These are phyloP conservation scores for Kryptopterus vitreolus DNA, from an alignment of 2,797 vertebrate species.

Conservation along the genomic window DNA sequence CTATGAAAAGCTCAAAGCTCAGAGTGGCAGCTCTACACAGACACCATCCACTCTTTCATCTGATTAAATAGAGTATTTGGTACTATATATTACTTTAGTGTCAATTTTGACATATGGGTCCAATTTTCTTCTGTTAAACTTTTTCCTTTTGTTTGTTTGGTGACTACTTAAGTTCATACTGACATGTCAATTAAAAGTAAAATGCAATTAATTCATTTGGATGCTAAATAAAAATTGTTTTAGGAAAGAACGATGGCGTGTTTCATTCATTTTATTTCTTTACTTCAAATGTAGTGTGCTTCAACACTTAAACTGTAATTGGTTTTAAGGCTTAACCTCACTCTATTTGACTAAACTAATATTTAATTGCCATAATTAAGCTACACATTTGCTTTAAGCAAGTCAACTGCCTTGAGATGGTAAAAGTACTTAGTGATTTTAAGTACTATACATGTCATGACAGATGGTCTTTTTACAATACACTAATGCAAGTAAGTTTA, in stretches of 20 bases:
- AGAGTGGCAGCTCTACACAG: conserved; percentile 20
- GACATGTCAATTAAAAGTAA: neutral
- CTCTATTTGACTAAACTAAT: too few relatives aligned
- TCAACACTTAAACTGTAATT: too few relatives aligned
- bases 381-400: too few relatives aligned
- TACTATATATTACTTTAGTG: conserved; percentile 14
- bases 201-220: neutral
- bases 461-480: too few relatives aligned
- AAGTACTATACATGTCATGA: too few relatives aligned
- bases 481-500: too few relatives aligned
- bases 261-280: conserved; percentile 2
- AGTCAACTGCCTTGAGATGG: too few relatives aligned
- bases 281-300: too few relatives aligned
- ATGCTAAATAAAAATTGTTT: conserved; percentile 29
- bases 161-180: neutral
- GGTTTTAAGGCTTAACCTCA: too few relatives aligned
- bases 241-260: neutral
- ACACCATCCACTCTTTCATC: conserved; percentile 26
- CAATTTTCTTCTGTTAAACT: conserved; percentile 38
- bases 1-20: conserved; percentile 51
- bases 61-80: conserved; percentile 14
- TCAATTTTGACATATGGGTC: conserved; percentile 43
- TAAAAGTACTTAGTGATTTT: too few relatives aligned
- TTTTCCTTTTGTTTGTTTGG: conserved; percentile 13
- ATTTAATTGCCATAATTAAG: too few relatives aligned